phyloP scores from a whole-genome alignment of 2,797 vertebrate genomes.

The Nyctibius grandis region DNA sequence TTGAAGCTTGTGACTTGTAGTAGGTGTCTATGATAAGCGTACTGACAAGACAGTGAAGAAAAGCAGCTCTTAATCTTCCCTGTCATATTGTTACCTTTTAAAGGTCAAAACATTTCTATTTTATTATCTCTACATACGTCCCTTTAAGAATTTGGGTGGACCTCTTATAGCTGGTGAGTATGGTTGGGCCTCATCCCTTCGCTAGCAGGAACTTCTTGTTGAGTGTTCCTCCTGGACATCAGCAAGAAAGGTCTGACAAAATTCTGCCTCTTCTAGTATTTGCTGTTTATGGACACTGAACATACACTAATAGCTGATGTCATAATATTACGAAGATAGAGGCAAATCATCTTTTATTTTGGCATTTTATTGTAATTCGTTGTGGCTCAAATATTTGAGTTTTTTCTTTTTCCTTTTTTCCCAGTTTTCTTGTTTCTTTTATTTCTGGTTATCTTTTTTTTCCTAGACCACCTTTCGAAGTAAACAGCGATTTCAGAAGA shows the following conservation, averaged over 20 bases:
- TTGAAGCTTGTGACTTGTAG: neutral
- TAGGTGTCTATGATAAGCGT: rapidly evolving
- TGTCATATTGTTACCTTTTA: neutral
- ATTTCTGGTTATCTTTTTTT: neutral
- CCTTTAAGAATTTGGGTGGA: neutral
- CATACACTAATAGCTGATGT: neutral
- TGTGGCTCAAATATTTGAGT: neutral
- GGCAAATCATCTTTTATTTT: neutral
- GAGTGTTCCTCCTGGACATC: neutral
- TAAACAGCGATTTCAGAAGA: neutral
- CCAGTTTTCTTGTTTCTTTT: neutral
- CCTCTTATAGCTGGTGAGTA: neutral
- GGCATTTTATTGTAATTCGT: neutral
- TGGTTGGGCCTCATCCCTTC: neutral
- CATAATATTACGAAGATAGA: neutral
- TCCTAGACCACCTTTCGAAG: neutral
- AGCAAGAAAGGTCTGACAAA: neutral
- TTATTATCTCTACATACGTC: neutral
- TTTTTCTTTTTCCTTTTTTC: neutral
- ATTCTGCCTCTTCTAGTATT: neutral
- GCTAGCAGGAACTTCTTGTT: neutral
- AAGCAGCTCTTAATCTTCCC: neutral
- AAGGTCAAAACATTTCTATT: neutral
- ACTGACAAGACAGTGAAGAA: neutral
- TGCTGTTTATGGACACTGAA: neutral